Percentiles rank a stretch among this genome's conserved stretches.
These are phyloP conservation scores for Drosophila ficusphila DNA, from an alignment of 1,140 invertebrate species.

Conservation along the genomic window DNA sequence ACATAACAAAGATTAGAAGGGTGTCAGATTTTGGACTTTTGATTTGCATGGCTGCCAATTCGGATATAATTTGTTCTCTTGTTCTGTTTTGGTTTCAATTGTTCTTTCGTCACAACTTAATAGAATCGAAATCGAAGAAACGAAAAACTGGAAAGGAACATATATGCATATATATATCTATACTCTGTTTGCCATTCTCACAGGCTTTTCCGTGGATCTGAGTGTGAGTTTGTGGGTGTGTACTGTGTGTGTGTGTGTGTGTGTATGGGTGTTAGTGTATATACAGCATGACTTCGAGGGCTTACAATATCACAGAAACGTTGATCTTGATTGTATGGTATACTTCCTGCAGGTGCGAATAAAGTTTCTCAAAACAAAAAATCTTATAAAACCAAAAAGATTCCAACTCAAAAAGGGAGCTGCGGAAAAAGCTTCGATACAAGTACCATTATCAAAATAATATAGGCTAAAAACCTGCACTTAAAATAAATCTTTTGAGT, in stretches of 20 bases:
- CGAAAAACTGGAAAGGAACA: constrained; percentile 50
- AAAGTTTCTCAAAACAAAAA: neutral
- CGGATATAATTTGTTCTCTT: constrained; percentile 30
- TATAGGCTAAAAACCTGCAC: neutral
- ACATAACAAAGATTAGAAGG: constrained; percentile 16
- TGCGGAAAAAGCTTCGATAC: neutral
- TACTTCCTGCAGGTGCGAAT: constrained; percentile 31
- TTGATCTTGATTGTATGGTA: constrained; percentile 24
- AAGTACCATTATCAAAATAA: neutral
- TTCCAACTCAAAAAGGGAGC: neutral
- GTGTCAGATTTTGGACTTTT: constrained; percentile 12
- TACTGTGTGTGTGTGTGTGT: constrained; percentile 1
- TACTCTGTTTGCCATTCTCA: constrained; percentile 38
- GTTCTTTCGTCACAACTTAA: constrained; percentile 43
- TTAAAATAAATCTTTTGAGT: neutral
- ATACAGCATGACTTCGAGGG: constrained; percentile 39
- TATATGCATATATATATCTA: constrained; percentile 48
- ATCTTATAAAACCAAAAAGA: neutral
- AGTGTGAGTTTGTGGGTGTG: constrained; percentile 25
- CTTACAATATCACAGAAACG: constrained; percentile 32
- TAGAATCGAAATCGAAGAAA: constrained; percentile 42
- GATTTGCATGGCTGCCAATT: constrained; percentile 67
- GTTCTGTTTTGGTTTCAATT: constrained; percentile 13
- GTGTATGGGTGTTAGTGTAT: constrained; percentile 23
- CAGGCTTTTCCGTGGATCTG: constrained; percentile 46